Evolutionary conservation across 2,888 invertebrate genomes (phyloP).

Genomic region (Salticus scenicus): DNA sequence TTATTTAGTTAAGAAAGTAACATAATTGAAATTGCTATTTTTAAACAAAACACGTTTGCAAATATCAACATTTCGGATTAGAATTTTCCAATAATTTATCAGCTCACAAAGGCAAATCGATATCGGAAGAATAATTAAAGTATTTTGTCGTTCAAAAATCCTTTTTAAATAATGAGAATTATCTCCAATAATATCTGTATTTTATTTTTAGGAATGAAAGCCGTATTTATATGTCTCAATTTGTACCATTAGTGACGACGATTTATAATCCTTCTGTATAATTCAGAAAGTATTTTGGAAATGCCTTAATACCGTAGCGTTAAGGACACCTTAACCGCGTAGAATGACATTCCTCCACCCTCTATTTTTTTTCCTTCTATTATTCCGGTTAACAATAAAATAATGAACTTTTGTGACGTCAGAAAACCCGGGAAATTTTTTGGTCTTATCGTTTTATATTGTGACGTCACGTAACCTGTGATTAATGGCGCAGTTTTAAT

Average conservation of each 20-base stretch:
- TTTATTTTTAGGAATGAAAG: not conserved
- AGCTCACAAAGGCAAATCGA: not conserved
- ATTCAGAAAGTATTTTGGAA: not conserved
- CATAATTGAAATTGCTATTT: too few relatives aligned
- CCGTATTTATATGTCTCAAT: not conserved
- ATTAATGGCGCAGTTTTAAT: conserved; percentile 11
- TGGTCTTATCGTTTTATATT: not conserved
- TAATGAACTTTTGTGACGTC: conserved; percentile 15
- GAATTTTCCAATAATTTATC: not conserved
- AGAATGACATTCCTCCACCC: not conserved
- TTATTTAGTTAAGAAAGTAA: too few relatives aligned
- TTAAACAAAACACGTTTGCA: too few relatives aligned
- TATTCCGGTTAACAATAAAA: not conserved
- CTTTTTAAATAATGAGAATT: not conserved
- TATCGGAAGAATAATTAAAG: not conserved
- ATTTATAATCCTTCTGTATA: not conserved
- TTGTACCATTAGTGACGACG: not conserved
- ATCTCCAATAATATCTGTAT: not conserved
- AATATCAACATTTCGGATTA: too few relatives aligned
- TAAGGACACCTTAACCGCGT: not conserved
- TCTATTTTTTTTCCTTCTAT: not conserved
- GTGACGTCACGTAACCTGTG: conserved; percentile 12
- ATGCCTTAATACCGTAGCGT: not conserved
- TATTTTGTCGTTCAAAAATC: not conserved
- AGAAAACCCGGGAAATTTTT: not conserved